Evolutionary conservation across 2,113 vertebrate genomes (phyloP), one percentile per base, ranked within the genome.

Genomic region (Calypte anna): DNA sequence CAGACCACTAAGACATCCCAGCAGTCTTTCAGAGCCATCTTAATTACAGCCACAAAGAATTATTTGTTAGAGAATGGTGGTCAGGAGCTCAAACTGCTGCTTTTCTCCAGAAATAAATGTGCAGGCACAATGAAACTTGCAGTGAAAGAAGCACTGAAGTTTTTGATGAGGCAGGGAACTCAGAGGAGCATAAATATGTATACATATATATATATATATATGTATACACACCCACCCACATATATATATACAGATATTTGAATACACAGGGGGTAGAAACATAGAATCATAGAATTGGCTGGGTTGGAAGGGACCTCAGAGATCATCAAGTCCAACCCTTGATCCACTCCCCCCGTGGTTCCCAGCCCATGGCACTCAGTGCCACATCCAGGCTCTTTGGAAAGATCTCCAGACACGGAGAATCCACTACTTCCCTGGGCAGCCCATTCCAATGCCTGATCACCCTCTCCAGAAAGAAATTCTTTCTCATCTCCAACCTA

Each of bases 31-130:
- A 92, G 92, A 95, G 55, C 57, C 55, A 66, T 92, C 85, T 95
- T 94, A 96, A 96, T 97, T 94, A 96, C 55, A 95, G 64, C 74
- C 87, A 94, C 83, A 94, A 95, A 95, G 69, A 96, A 93, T 95
- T 91, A 96, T 94, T 82, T 90, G 69, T 91, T 91, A 91, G 74
- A 81, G 95, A 93, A 96, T 43, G 76, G 80, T 94, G 91, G 96
- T 92, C 92, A 95, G 68, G 79, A 93, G 54, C 79, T 84, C 93
- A 81, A 96, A 85, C 68, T 75, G 31, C 74, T 96, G 18, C 77
- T 94, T 79, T 92, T 91, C 86, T 53, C 67, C 73, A 28, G 86
- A 69, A 94, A 93, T 67, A 93, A 95, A 95, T 72, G 94, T 28
- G 58, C 80, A 84, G 67, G 7, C 40, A 15, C 68, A 95, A 28